Evolutionary conservation across 1,140 invertebrate genomes (phyloP).

Genomic region (Zaprionus inermis): DNA sequence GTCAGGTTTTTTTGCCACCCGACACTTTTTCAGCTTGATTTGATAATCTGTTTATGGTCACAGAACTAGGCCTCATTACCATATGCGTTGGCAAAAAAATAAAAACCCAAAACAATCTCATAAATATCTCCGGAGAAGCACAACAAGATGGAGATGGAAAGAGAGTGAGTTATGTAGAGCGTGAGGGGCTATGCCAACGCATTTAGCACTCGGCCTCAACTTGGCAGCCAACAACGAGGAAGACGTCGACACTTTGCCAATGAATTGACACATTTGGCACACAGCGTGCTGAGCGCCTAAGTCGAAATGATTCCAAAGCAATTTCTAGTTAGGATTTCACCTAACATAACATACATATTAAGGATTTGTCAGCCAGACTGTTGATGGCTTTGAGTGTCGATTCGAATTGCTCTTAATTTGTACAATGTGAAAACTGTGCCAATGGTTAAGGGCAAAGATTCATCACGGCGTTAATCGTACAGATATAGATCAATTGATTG

Average conservation of each 20-base stretch:
- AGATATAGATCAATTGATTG: constrained; percentile 2
- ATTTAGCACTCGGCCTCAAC: constrained; percentile 52
- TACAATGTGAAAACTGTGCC: background rate
- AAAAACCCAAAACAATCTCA: constrained; percentile 15
- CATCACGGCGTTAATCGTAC: background rate
- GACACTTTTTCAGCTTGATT: background rate
- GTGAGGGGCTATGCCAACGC: constrained; percentile 53
- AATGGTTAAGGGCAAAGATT: constrained; percentile 1
- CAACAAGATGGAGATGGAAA: background rate
- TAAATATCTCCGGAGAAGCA: constrained; percentile 34
- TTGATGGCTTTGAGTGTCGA: background rate
- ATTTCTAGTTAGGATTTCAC: constrained; percentile 28
- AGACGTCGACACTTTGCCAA: constrained; percentile 23
- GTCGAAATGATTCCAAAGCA: constrained; percentile 14
- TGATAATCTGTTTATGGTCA: constrained; percentile 71
- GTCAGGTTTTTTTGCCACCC: too few species aligned
- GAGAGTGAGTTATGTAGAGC: background rate
- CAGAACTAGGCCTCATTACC: constrained; percentile 77
- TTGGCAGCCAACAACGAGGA: constrained; percentile 13
- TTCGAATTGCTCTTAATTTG: background rate
- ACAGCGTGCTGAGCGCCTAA: constrained; percentile 1
- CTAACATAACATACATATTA: background rate
- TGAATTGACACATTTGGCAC: constrained; percentile 72
- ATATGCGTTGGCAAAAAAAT: constrained; percentile 47
- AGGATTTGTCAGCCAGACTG: constrained; percentile 18